Percentiles rank a stretch among this genome's conserved stretches.
Conservation (phyloP, 92 coral and sea anemone species). For the Porites evermanni region DNA sequence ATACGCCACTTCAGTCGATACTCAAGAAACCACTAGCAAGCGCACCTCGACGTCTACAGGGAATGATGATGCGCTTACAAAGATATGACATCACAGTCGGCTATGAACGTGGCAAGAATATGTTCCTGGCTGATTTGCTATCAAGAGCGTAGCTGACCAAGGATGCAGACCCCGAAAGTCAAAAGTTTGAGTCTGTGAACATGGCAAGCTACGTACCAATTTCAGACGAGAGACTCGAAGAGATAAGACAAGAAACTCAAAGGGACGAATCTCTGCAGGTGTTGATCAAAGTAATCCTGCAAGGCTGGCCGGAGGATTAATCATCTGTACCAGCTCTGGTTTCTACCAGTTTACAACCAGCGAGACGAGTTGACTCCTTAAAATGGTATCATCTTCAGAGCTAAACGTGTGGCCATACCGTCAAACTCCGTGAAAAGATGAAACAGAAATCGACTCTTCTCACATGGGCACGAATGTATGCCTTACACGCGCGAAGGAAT, state of each 20-base stretch:
- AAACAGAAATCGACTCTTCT: constrained; percentile 5
- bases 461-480: constrained; percentile 23
- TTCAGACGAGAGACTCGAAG: not conserved
- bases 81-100: not conserved
- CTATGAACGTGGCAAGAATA: constrained; percentile 3
- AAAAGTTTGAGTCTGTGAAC: constrained; percentile 24
- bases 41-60: constrained; percentile 15
- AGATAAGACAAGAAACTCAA: not conserved
- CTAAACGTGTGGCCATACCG: constrained; percentile 15
- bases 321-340: not conserved
- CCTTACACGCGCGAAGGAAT: constrained; percentile 17
- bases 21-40: not conserved
- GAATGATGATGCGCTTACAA: constrained; percentile 8
- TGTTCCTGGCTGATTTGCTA: constrained; percentile 20
- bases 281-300: constrained; percentile 14
- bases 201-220: not conserved
- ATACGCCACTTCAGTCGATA: constrained; percentile 3
- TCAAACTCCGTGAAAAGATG: not conserved
- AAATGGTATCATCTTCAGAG: constrained; percentile 34
- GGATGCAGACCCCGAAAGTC: not conserved
- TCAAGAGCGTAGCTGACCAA: not conserved
- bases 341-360: constrained; percentile 1
- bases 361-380: constrained; percentile 41
- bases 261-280: not conserved
- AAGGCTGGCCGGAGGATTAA: constrained; percentile 35